Conservation (phyloP, 2,113 vertebrate species). For the Podilymbus podiceps region DNA sequence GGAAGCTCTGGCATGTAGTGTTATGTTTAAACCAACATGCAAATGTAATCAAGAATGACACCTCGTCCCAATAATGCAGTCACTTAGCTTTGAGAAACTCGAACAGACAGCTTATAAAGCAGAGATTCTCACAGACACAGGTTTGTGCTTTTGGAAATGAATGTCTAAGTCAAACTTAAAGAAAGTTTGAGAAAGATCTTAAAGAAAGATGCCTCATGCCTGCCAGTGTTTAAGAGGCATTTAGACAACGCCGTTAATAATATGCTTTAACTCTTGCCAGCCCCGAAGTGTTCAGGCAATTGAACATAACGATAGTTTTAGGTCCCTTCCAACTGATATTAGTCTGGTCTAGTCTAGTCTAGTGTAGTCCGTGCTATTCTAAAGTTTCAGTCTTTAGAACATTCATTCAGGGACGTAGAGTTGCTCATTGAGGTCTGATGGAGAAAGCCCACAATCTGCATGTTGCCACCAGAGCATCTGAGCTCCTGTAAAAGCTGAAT, state of each 20-base stretch:
- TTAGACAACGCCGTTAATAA: not conserved
- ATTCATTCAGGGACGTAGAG: not conserved
- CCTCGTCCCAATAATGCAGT: slow-evolving; percentile 32
- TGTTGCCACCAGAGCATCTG: rapidly evolving
- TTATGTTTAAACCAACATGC: slow-evolving; percentile 53
- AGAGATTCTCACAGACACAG: slow-evolving; percentile 1
- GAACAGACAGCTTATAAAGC: slow-evolving; percentile 29
- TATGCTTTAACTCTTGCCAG: not conserved
- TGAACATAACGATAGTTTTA: not conserved
- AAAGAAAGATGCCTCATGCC: not conserved
- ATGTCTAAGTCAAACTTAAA: not conserved
- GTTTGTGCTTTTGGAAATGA: not conserved
- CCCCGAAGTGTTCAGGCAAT: not conserved
- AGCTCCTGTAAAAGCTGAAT: not conserved
- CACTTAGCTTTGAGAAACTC: slow-evolving; percentile 33
- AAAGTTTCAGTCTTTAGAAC: not conserved
- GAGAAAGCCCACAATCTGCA: not conserved
- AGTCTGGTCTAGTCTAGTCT: no score
- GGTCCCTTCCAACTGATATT: not conserved
- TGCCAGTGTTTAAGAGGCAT: not conserved
- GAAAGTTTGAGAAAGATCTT: not conserved
- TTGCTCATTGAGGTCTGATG: rapidly evolving
- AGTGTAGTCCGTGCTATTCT: no score
- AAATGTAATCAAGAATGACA: slow-evolving; percentile 63
- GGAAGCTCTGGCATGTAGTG: slow-evolving; percentile 40